A percentile compares a stretch with the other conserved stretches of the same genome.
Evolutionary conservation across 2,888 invertebrate species (phyloP).

Genomic region (Heterodera filipjevi): DNA sequence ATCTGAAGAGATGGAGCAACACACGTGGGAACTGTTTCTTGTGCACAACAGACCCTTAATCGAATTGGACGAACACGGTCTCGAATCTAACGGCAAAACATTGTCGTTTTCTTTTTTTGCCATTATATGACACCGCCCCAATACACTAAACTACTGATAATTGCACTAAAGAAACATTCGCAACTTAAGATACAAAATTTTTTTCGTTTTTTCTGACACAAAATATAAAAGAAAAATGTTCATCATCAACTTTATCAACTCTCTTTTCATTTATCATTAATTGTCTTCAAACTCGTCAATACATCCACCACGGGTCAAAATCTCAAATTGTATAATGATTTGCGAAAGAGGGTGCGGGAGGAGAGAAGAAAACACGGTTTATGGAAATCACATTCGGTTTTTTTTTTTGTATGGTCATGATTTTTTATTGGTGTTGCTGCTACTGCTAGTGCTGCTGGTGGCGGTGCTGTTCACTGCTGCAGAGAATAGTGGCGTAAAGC

Average conservation of each 20-base stretch:
- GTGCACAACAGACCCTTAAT: not conserved
- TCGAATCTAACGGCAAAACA: not conserved
- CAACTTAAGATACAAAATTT: no score
- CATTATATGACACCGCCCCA: no score
- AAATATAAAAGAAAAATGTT: not conserved
- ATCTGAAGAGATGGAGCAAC: not conserved
- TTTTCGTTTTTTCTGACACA: not conserved
- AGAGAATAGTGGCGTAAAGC: slow-evolving; percentile 18
- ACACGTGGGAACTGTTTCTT: no score
- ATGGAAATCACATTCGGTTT: not conserved
- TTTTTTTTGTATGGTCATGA: not conserved
- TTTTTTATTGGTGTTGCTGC: not conserved
- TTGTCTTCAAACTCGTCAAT: not conserved
- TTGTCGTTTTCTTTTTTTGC: no score
- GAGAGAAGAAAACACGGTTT: not conserved
- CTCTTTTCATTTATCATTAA: not conserved
- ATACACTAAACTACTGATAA: no score
- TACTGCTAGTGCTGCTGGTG: not conserved
- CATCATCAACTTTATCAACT: not conserved
- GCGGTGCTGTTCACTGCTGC: not conserved
- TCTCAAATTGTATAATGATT: not conserved
- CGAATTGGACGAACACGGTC: not conserved
- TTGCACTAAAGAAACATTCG: no score
- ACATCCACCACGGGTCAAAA: slow-evolving; percentile 4
- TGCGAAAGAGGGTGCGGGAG: not conserved